These are phyloP conservation scores for Cerceris rybyensis DNA, from an alignment of 2,888 invertebrate genomes.

Conservation along the genomic window DNA sequence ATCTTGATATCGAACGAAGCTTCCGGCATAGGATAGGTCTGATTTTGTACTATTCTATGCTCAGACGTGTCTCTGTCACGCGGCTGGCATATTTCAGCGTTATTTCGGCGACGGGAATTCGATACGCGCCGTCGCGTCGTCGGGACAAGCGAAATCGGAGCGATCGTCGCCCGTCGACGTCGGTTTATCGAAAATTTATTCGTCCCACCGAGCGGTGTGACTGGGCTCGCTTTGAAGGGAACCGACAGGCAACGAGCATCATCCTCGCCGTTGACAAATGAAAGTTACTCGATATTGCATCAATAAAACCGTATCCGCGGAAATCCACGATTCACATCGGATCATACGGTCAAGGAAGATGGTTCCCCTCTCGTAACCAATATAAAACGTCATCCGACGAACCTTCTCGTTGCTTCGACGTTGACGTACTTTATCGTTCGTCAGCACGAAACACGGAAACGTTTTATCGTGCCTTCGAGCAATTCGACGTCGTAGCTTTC, in stretches of 20 bases:
- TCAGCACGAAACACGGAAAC: neutral
- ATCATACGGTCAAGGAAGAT: slow-evolving; percentile 27
- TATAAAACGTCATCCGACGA: neutral
- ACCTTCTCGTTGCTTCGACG: neutral
- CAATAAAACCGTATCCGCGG: slow-evolving; percentile 57
- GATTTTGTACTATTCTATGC: slow-evolving; percentile 49
- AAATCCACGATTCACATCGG: slow-evolving; percentile 34
- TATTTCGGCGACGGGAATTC: slow-evolving; percentile 68
- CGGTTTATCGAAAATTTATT: slow-evolving; percentile 71
- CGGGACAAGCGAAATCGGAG: slow-evolving; percentile 68
- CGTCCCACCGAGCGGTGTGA: slow-evolving; percentile 60
- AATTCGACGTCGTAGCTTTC: slow-evolving; percentile 1
- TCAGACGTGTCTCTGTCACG: slow-evolving; percentile 61
- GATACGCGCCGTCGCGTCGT: slow-evolving; percentile 67
- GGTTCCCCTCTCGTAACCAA: neutral
- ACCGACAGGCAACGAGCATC: slow-evolving; percentile 61
- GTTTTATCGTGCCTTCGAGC: neutral
- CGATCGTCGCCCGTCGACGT: slow-evolving; percentile 66
- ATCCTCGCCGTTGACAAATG: slow-evolving; percentile 56
- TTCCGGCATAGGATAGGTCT: slow-evolving; percentile 35
- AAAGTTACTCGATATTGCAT: slow-evolving; percentile 67
- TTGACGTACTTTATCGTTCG: neutral
- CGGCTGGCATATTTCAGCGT: slow-evolving; percentile 67
- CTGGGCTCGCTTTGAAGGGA: slow-evolving; percentile 61
- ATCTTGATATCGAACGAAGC: slow-evolving; percentile 37